These are phyloP conservation scores for Heptranchias perlo DNA, from an alignment of 2,113 vertebrate genomes.

Conservation along the genomic window DNA sequence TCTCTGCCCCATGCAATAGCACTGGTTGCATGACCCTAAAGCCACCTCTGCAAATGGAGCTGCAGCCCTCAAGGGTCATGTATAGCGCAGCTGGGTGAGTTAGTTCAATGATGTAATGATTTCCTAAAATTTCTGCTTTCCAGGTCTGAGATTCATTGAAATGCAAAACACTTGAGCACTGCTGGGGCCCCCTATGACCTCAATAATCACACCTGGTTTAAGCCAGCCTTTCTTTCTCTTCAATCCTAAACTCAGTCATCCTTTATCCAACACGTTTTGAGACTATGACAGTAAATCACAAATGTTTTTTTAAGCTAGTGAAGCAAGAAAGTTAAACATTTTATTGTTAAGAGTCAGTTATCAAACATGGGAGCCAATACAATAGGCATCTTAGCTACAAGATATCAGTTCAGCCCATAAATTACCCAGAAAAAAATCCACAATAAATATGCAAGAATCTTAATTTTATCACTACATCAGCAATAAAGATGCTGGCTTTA, in stretches of 20 bases:
- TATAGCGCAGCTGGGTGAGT: too few species aligned
- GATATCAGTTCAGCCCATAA: neutral
- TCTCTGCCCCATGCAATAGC: too few species aligned
- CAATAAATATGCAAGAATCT: neutral
- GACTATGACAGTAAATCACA: neutral
- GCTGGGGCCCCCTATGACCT: neutral
- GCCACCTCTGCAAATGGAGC: too few species aligned
- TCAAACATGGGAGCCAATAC: too few species aligned
- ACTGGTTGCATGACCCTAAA: too few species aligned
- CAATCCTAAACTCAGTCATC: neutral
- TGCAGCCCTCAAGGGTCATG: too few species aligned
- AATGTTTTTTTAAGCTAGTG: neutral
- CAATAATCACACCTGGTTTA: neutral
- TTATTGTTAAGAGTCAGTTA: too few species aligned
- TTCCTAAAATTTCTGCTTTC: neutral
- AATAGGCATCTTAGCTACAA: neutral
- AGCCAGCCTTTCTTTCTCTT: neutral
- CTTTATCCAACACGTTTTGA: neutral
- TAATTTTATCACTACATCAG: neutral
- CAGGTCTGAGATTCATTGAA: neutral
- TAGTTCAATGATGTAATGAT: too few species aligned
- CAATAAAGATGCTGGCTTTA: neutral
- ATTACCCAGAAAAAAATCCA: neutral
- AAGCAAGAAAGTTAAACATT: too few species aligned
- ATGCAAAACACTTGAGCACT: neutral